Evolutionary conservation across 2,113 vertebrate genomes (phyloP), one percentile per base, ranked within the genome.

Genomic region (Cygnus buccinator): DNA sequence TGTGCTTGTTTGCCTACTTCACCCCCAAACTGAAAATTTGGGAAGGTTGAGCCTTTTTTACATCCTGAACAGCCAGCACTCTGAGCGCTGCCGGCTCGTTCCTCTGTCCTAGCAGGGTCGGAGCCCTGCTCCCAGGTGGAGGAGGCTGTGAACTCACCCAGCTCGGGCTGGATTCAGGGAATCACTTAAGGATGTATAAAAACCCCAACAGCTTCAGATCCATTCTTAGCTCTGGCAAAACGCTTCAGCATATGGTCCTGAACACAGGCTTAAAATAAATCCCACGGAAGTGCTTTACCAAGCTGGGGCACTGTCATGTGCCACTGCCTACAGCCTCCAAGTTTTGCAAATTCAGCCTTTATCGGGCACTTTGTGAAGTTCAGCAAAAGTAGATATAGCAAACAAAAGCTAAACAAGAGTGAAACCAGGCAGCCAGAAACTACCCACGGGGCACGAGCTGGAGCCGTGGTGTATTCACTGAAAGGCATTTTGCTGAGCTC

Each of bases 191-290:
- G 43, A 87, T 0, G 2, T 52, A 26, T 65, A 43, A 68, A 93
- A 68, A 10, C 33, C 68, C 35, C 63, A 46, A 12, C 70, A 52
- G 39, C 44, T 85, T 78, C 59, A 44, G 79, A 61, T 61, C 59
- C 67, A 29, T 85, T 79, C 92, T 94, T 74, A 90, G 88, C 61
- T 61, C 70, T 89, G 62, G 62, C 52, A 85, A 73, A 95, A 54
- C 44, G 52, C 84, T 82, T 62, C 85, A 92, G 62, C 54, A 76
- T 28, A 73, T 57, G 87, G 19, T 20, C 39, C 77, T 41, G 58
- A 72, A 33, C 35, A 65, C 8, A 19, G 1, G 52, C 68, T 89
- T 57, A 62, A 91, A 85, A 90, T 50, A 82, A 88, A 92, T 54
- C 54, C 62, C 59, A 35, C 0, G 2, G 57, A 59, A 58, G 35